Evolutionary conservation across 30 jellyfish, hydroid and myxozoan genomes (phyloP), one percentile per base, ranked within the genome.

Genomic region (Rhopilema esculentum): DNA sequence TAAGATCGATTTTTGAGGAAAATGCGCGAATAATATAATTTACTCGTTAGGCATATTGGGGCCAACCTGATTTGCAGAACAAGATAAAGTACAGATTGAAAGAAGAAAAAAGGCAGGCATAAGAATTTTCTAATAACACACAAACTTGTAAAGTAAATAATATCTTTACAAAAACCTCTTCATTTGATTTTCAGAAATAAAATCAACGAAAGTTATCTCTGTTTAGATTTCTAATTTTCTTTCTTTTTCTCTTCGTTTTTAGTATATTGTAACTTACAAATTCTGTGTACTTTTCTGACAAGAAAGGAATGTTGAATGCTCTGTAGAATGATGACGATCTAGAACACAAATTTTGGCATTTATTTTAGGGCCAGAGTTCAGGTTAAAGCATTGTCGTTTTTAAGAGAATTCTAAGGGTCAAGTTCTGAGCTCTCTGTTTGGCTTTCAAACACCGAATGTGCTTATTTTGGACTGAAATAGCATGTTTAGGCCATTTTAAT

Each of bases 281-380:
- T 1, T 96, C 91, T 33, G 97, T 87, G 71, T 96, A 69, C 48
- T 79, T 76, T 50, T 88, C 95, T 12, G 99, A 96, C 48, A 96
- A 33, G 79, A 89, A 91, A 18, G 99, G 99, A 16, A 96, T 79
- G 92, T 84, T 85, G 89, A 91, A 96, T 27, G 99, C 99, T 87
- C 99, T 86, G 81, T 78, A 96, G 18, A 96, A 29, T 4, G 97
- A 62, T 27, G 75, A 66, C 61, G 99, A 96, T 69, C 99, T 96
- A 78, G 30, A 87, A 70, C 62, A 0, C 49, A 80, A 75, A 30
- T 16, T 16, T 12, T 2, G n/a, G n/a, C n/a, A n/a, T n/a, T n/a
- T n/a, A n/a, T n/a, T n/a, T n/a, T n/a, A n/a, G n/a, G n/a, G n/a
- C n/a, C n/a, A n/a, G n/a, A n/a, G n/a, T n/a, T n/a, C n/a, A n/a